Conservation (phyloP, 2,797 vertebrate genomes). For the Taenioides sp. region DNA sequence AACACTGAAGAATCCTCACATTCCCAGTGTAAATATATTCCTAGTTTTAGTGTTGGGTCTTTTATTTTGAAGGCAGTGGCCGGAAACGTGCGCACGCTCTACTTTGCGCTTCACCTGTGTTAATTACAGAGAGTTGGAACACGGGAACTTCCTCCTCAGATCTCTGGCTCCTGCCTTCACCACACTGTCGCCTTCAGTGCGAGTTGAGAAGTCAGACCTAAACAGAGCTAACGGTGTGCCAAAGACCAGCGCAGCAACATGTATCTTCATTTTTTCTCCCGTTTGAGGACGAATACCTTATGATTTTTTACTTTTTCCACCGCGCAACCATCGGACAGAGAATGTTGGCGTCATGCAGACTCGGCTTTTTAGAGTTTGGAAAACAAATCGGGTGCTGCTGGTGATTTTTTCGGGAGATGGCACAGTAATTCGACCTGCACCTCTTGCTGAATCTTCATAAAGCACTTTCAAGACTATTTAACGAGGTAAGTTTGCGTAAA, state of each 20-base stretch:
- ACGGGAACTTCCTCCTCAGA: conserved; percentile 67
- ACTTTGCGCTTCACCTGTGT: conserved; percentile 40
- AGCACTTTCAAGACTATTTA: conserved; percentile 48
- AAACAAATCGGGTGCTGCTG: conserved; percentile 58
- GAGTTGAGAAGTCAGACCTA: conserved; percentile 29
- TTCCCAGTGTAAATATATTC: no score
- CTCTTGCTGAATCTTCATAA: conserved; percentile 21
- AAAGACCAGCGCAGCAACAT: conserved; percentile 24
- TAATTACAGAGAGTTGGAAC: conserved; percentile 42
- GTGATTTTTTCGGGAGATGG: conserved; percentile 66
- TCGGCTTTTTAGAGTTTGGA: conserved; percentile 60
- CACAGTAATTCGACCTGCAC: conserved; percentile 58
- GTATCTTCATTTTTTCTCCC: conserved; percentile 1
- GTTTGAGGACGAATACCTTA: conserved; percentile 11
- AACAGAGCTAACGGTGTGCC: conserved; percentile 14
- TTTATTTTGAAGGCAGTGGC: conserved; percentile 50
- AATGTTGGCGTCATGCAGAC: conserved; percentile 61
- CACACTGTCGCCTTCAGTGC: conserved; percentile 20
- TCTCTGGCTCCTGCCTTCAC: conserved; percentile 43
- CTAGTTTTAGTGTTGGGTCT: not conserved
- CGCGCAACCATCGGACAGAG: conserved; percentile 30
- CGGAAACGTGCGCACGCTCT: conserved; percentile 36
- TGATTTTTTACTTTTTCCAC: conserved; percentile 30
- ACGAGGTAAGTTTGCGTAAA: conserved; percentile 56
- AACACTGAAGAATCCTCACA: not conserved